Conservation (phyloP, 2,888 invertebrate species). For the Erebia palarica region DNA sequence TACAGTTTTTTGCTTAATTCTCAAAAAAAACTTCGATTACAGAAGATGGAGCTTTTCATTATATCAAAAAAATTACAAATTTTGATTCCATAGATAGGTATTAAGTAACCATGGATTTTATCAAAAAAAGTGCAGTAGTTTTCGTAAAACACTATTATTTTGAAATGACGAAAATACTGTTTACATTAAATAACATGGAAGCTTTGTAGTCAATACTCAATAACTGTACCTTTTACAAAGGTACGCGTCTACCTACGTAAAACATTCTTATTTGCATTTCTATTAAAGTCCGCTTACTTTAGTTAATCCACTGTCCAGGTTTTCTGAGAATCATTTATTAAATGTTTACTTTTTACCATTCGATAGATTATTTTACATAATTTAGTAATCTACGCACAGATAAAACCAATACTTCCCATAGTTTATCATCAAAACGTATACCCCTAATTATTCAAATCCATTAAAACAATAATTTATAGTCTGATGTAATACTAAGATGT, state of each 20-base stretch:
- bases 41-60: too few species aligned
- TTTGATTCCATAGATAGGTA: too few species aligned
- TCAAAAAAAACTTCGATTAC: too few species aligned
- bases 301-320: background rate
- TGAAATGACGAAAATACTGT: too few species aligned
- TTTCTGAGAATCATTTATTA: background rate
- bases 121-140: background rate
- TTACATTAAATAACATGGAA: background rate
- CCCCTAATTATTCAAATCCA: conserved; percentile 21
- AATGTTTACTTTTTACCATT: background rate
- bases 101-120: background rate
- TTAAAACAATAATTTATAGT: conserved; percentile 25
- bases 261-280: background rate
- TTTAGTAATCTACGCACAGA: conserved; percentile 8
- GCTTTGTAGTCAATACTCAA: background rate
- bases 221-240: background rate
- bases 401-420: conserved; percentile 19
- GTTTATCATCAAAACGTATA: conserved; percentile 10
- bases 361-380: conserved; percentile 12
- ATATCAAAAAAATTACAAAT: too few species aligned
- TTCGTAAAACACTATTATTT: too few species aligned
- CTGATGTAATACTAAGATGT: conserved; percentile 29
- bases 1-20: too few species aligned
- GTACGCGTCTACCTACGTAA: background rate
- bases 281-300: background rate